Evolutionary conservation across 2,797 vertebrate genomes (phyloP).

Genomic region (Rhincodon typus): DNA sequence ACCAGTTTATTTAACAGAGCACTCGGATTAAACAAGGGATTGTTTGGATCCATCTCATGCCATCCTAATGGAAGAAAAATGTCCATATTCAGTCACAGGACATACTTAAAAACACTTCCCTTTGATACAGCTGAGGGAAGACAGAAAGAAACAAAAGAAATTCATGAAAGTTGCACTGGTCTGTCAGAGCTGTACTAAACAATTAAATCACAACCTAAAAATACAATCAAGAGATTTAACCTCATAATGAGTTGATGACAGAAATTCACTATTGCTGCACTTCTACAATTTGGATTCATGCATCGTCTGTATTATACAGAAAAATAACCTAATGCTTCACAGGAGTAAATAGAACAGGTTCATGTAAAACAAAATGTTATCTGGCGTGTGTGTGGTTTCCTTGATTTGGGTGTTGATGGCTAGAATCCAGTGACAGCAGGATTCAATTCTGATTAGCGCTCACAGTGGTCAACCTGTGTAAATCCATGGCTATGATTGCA

Average conservation of each 20-base stretch:
- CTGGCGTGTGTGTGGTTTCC: neutral
- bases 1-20: slow-evolving; percentile 77
- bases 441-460: neutral
- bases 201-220: neutral
- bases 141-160: neutral
- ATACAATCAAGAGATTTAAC: neutral
- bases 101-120: slow-evolving; percentile 12
- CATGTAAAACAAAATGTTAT: neutral
- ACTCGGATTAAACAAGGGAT: slow-evolving; percentile 73
- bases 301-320: neutral
- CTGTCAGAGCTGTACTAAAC: neutral
- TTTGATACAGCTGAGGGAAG: neutral
- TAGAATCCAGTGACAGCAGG: neutral
- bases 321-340: neutral
- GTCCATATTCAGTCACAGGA: neutral
- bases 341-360: neutral
- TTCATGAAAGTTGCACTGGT: neutral
- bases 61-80: slow-evolving; percentile 64
- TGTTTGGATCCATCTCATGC: slow-evolving; percentile 65
- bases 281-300: neutral
- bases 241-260: neutral
- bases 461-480: neutral
- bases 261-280: neutral
- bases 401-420: neutral
- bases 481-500: neutral